These are phyloP conservation scores for Orchestes rusci DNA, from an alignment of 2,888 invertebrate genomes.

Conservation along the genomic window DNA sequence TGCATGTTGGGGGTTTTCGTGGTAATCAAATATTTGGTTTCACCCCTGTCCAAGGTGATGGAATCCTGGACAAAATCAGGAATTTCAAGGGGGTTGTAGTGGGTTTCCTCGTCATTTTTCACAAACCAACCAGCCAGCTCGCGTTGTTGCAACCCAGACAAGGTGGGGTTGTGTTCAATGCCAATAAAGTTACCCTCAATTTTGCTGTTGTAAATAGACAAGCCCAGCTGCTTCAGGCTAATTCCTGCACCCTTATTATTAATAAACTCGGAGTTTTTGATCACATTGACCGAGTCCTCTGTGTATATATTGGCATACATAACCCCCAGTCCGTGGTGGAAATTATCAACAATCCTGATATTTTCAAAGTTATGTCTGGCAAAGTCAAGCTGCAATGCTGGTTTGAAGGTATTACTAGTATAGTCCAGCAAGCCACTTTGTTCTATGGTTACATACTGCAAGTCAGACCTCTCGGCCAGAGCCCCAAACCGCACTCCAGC, in stretches of 20 bases:
- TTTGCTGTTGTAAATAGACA: slow-evolving; percentile 67
- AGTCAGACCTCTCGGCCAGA: slow-evolving; percentile 75
- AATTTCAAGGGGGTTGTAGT: slow-evolving; percentile 66
- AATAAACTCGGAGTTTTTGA: slow-evolving; percentile 77
- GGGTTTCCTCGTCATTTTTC: slow-evolving; percentile 61
- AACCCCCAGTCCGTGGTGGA: slow-evolving; percentile 89
- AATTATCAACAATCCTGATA: slow-evolving; percentile 74
- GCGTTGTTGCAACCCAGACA: slow-evolving; percentile 75
- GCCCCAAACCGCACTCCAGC: slow-evolving; percentile 88
- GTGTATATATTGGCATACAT: slow-evolving; percentile 92
- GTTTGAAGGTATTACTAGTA: slow-evolving; percentile 77
- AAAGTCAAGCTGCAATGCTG: slow-evolving; percentile 84
- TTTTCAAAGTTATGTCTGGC: slow-evolving; percentile 76
- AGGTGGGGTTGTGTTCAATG: slow-evolving; percentile 84
- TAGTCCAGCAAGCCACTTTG: slow-evolving; percentile 92
- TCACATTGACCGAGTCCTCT: slow-evolving; percentile 70
- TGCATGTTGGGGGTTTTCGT: slow-evolving; percentile 52
- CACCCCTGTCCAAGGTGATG: slow-evolving; percentile 44
- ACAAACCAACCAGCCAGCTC: slow-evolving; percentile 91
- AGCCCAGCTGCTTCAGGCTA: slow-evolving; percentile 80
- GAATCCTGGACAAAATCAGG: slow-evolving; percentile 53
- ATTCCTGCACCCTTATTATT: slow-evolving; percentile 84
- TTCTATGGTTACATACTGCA: slow-evolving; percentile 84
- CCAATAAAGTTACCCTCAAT: slow-evolving; percentile 87
- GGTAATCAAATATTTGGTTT: slow-evolving; percentile 75